Conservation (phyloP, 92 coral and sea anemone species). For the Diadumene lineata region DNA sequence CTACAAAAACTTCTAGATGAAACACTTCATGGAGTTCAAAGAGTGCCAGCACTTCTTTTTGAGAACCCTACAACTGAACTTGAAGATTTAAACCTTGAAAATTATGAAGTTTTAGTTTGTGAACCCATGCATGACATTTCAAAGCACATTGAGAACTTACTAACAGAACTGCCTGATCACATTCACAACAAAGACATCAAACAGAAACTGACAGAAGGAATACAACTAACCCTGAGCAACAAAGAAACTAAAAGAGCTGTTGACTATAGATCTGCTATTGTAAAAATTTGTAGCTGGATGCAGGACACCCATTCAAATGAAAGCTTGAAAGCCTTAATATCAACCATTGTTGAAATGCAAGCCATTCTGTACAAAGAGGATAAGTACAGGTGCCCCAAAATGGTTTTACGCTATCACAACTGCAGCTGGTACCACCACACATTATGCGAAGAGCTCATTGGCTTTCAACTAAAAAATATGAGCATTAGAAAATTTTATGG, state of each 20-base stretch:
- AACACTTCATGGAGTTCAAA: conserved; percentile 7
- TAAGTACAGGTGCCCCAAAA: too few relatives aligned
- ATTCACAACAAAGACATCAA: background rate
- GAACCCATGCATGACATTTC: conserved; percentile 59
- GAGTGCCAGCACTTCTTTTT: conserved; percentile 43
- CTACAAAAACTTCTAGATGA: background rate
- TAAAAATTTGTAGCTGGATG: background rate
- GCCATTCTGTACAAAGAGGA: too few relatives aligned
- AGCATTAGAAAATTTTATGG: conserved; percentile 33
- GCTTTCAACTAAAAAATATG: too few relatives aligned
- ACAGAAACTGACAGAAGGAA: background rate
- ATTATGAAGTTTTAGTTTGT: conserved; percentile 43
- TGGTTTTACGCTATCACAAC: background rate
- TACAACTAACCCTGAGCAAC: conserved; percentile 1
- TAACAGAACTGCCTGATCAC: conserved; percentile 21
- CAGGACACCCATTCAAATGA: background rate
- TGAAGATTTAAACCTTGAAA: conserved; percentile 3
- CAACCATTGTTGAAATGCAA: too few relatives aligned
- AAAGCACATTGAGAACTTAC: conserved; percentile 40
- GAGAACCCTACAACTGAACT: conserved; percentile 13
- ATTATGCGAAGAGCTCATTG: too few relatives aligned
- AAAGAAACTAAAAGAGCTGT: conserved; percentile 10
- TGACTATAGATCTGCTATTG: background rate
- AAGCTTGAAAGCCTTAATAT: too few relatives aligned
- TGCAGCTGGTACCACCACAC: too few relatives aligned